Base-by-base conservation (phyloP, 2,888 invertebrate genomes). In the Drosophila neutralis region DNA sequence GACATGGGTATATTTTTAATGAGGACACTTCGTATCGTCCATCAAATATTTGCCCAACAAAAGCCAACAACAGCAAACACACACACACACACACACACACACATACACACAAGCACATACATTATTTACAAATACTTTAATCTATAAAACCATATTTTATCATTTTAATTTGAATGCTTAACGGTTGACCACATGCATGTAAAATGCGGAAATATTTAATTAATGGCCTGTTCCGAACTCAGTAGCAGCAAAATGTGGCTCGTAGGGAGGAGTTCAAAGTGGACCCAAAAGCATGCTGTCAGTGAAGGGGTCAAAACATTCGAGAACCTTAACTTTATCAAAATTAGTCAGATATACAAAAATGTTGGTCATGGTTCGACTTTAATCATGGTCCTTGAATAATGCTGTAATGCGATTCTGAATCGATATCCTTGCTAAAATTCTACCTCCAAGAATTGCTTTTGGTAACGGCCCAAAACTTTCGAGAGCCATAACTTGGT, bases 151-250 rank as follows among this genome's bases (percentile, higher is more conserved):
- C 42, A 69, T 69, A 69, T 70, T 64, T 67, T 59, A 48, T 40
- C 38, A 24, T 38, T 83, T 83, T 69, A 65, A 74, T 81, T 78
- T 56, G 65, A 86, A 78, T 66, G 53, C 57, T 61, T 66, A 54
- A 38, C 58, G 59, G 45, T 29, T 76, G 53, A 67, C 76, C 76
- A 57, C 86, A 66, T 36, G 33, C 49, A 42, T 56, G 48, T 38
- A 54, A 64, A 68, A 57, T 70, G 52, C 63, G 82, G 51, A 76
- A 76, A 78, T 81, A 65, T 73, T 78, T 78, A 82, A 83, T 82
- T 80, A 83, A 83, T 76, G 35, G 27, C 10, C 52, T n/a, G 59
- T 38, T 62, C 11, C 18, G 7, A 48, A 45, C 24, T 45, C 45
- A 15, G 21, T 15, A 24, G 24, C 8, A 45, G 15, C 45, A 45